Base-by-base conservation (phyloP, 2,113 vertebrate species). In the Tamias sibiricus region DNA sequence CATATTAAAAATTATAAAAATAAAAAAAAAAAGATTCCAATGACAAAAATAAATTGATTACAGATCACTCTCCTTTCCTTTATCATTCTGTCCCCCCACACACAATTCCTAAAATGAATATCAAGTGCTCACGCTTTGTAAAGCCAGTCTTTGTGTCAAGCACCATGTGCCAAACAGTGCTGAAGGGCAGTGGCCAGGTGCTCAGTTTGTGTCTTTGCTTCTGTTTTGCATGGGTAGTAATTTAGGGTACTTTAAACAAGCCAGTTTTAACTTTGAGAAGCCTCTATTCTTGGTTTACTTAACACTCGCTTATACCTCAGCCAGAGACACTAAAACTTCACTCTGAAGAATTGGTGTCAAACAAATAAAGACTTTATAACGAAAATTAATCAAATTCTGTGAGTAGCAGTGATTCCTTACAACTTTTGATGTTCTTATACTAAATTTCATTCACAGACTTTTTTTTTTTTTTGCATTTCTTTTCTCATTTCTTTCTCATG, bases 11-110 rank as follows among this genome's bases (percentile, higher is more conserved):
- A n/a, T n/a, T n/a, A n/a, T n/a, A n/a, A n/a, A n/a, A n/a, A n/a
- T n/a, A n/a, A n/a, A n/a, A n/a, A n/a, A n/a, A 42, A n/a, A 90
- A 66, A 81, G 24, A 94, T 85, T 85, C 52, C 44, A 57, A 91
- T 89, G 4, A 89, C 24, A 82, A 37, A 89, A 84, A 62, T 62
- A 42, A 88, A 82, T 81, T 13, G 82, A 24, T 42, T 90, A 86
- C 28, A 88, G 64, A 40, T 68, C 30, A 16, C 20, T 87, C 20
- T 37, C 24, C 37, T 44, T 90, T 89, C 14, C 28, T 9, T 80
- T 84, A 12, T 28, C 57, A 32, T 47, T 95, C 8, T 35, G n/a
- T 72, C 57, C 10, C 37, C 80, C 20, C 10, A 28, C 64, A n/a
- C n/a, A n/a, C 16, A 83, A 13, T 35, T 13, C 8, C 40, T 72